Base-by-base conservation (phyloP, 2,113 vertebrate genomes). In the Seriola dumerili region DNA sequence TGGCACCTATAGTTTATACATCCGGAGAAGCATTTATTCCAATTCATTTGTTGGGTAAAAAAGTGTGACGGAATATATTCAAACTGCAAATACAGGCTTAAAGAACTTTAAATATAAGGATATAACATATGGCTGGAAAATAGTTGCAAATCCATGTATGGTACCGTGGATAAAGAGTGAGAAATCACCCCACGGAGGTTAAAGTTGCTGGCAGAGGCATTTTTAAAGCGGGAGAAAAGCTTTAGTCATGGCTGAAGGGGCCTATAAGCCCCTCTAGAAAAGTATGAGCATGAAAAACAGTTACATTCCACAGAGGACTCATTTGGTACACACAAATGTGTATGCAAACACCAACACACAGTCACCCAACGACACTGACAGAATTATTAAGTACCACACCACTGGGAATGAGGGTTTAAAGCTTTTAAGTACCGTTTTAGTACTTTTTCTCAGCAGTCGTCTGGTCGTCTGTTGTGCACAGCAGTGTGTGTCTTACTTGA, bases 211-310 rank as follows among this genome's bases (percentile, higher is more conserved):
- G 86, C 38, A 69, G 78, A 76, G 21, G 76, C 75, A 78, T 63
- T 91, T 86, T 88, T 63, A 81, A 88, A 79, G 75, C 2, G 9
- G 65, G 70, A 69, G 64, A 88, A 89, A 87, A 81, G 81, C 76
- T 88, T 92, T 81, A 81, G 74, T 85, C 73, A 80, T 80, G 80
- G 86, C 80, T 90, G 86, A 85, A 29, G 48, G 57, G 74, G 70
- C 69, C 65, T 74, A 62, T 86, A 88, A 88, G 86, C 69, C 78
- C 80, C 69, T 76, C 71, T 72, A 75, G 68, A 88, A 86, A 84
- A 76, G 61, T 38, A 85, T 46, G 40, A 79, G 66, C 59, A 72
- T 80, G 55, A 78, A 75, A 85, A 84, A 85, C 14, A 40, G 66
- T 84, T 58, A 74, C 64, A 81, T 86, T 81, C 71, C 76, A 72